Conservation (phyloP, 2,797 vertebrate genomes). For the Hyperoplus immaculatus region DNA sequence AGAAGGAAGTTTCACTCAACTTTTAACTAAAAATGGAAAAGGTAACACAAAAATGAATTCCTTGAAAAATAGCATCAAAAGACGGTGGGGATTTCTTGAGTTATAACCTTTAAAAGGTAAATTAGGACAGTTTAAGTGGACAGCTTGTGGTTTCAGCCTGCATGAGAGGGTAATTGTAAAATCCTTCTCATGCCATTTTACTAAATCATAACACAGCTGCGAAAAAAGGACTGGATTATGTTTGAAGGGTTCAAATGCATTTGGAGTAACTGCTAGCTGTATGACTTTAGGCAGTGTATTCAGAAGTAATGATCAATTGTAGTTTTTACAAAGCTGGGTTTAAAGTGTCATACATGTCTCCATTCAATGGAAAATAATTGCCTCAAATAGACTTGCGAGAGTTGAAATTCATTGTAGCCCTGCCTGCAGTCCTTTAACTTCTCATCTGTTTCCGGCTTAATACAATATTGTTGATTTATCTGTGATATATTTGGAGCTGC, state of each 20-base stretch:
- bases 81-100: conserved; percentile 9
- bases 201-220: conserved; percentile 53
- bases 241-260: conserved; percentile 62
- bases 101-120: conserved; percentile 20
- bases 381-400: conserved; percentile 86
- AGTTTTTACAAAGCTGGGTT: conserved; percentile 86
- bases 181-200: conserved; percentile 36
- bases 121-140: conserved; percentile 40
- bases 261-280: conserved; percentile 70
- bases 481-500: conserved; percentile 95
- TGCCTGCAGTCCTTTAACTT: conserved; percentile 91
- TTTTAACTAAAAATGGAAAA: background rate
- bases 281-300: conserved; percentile 68
- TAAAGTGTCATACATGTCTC: conserved; percentile 87
- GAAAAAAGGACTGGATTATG: conserved; percentile 25
- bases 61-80: conserved; percentile 6
- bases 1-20: background rate
- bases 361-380: conserved; percentile 89
- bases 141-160: conserved; percentile 20
- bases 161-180: conserved; percentile 53
- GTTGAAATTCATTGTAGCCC: conserved; percentile 91
- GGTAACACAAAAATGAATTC: background rate
- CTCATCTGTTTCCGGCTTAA: conserved; percentile 93
- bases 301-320: conserved; percentile 86
- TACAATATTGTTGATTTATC: conserved; percentile 99